Evolutionary conservation across 2,113 vertebrate species (phyloP).

Genomic region (Daubentonia madagascariensis): DNA sequence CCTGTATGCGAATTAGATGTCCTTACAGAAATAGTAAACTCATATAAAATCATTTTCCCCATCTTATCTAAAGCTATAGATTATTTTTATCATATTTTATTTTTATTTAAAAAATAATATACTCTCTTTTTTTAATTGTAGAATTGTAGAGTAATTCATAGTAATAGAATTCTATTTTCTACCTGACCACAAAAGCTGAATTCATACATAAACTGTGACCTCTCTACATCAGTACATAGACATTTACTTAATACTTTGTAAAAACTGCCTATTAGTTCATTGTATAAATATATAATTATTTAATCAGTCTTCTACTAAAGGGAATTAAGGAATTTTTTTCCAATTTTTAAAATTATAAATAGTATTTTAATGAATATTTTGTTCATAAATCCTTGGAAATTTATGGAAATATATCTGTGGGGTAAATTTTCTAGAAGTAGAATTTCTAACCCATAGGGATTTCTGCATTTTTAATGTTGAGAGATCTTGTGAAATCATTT

Average conservation of each 20-base stretch:
- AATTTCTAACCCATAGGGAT: not conserved
- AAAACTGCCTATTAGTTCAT: not conserved
- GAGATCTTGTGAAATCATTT: slow-evolving; percentile 4
- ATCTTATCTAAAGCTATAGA: not conserved
- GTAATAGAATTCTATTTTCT: not conserved
- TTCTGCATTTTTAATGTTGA: not conserved
- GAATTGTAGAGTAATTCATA: not conserved
- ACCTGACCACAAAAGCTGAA: not conserved
- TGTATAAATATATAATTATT: not conserved
- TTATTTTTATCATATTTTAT: not conserved
- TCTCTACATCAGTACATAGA: not conserved
- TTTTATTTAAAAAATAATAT: not conserved
- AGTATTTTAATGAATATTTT: not conserved
- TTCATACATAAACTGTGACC: not conserved
- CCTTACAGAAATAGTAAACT: not conserved
- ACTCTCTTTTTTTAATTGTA: not conserved
- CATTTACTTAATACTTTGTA: not conserved
- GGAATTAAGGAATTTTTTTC: not conserved
- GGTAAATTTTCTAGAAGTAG: not conserved
- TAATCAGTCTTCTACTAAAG: not conserved
- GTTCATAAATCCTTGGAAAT: not conserved
- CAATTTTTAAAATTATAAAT: not conserved
- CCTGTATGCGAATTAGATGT: not conserved
- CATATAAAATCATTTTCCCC: not conserved
- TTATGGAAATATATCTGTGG: not conserved